Conservation (phyloP, 2,888 invertebrate species). For the Auanema freiburgensis region DNA sequence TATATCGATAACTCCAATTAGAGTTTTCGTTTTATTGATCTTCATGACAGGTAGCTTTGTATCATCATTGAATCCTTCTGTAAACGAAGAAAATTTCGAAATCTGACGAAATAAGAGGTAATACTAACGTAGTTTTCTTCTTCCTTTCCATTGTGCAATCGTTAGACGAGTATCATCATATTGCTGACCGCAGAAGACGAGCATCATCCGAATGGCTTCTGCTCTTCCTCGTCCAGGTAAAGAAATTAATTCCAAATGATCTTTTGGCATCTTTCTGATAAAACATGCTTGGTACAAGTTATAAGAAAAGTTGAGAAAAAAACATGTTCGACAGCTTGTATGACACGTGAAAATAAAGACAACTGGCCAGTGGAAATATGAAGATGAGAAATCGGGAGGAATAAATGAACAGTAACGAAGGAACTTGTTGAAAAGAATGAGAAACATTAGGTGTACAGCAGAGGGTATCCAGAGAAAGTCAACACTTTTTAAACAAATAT, state of each 20-base stretch:
- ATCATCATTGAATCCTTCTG: conserved; percentile 43
- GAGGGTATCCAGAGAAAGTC: no score
- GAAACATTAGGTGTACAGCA: no score
- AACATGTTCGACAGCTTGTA: no score
- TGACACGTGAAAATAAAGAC: no score
- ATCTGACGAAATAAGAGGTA: neutral
- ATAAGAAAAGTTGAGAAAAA: no score
- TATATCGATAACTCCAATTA: conserved; percentile 49
- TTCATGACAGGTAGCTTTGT: conserved; percentile 47
- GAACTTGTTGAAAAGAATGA: no score
- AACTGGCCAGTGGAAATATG: no score
- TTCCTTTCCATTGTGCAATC: conserved; percentile 42
- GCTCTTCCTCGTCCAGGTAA: conserved; percentile 50
- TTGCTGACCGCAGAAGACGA: conserved; percentile 32
- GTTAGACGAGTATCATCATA: conserved; percentile 45
- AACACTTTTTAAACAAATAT: no score
- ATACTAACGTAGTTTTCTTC: conserved; percentile 34
- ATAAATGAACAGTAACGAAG: no score
- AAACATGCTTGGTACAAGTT: no score
- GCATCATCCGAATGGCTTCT: conserved; percentile 50
- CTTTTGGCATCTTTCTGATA: conserved; percentile 8
- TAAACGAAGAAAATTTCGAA: conserved; percentile 11
- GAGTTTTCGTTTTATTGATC: conserved; percentile 34
- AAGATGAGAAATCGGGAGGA: no score
- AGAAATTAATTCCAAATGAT: conserved; percentile 38